These are phyloP conservation scores for Tribolium madens DNA, from an alignment of 1,140 invertebrate species.

Conservation along the genomic window DNA sequence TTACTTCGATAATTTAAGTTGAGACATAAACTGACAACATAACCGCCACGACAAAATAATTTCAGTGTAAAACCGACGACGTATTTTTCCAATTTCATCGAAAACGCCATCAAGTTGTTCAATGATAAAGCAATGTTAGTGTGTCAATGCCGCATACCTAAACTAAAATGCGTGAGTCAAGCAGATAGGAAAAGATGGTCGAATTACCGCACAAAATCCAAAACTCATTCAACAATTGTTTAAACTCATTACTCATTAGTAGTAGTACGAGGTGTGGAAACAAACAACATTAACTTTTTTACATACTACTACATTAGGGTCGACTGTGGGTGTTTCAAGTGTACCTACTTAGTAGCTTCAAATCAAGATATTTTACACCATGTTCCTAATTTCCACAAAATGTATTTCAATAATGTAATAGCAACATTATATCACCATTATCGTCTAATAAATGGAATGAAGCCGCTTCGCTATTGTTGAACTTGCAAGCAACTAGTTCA, in stretches of 20 bases:
- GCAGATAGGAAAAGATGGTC: conserved; percentile 5
- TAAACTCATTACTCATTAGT: too few relatives aligned
- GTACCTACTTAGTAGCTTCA: not conserved
- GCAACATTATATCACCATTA: not conserved
- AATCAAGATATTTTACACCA: not conserved
- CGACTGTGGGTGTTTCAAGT: not conserved
- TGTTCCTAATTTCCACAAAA: not conserved
- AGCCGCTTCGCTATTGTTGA: not conserved
- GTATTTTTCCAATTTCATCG: conserved; percentile 7
- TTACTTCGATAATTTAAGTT: conserved; percentile 5
- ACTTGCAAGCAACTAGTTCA: conserved; percentile 10
- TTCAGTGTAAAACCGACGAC: not conserved
- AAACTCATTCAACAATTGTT: not conserved
- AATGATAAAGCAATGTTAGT: conserved; percentile 51
- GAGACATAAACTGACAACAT: conserved; percentile 16
- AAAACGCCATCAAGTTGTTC: conserved; percentile 24
- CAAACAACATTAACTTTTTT: conserved; percentile 22
- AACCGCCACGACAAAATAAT: not conserved
- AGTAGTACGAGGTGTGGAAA: not conserved
- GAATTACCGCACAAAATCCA: not conserved
- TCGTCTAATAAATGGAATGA: not conserved
- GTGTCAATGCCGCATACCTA: conserved; percentile 52
- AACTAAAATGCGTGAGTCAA: conserved; percentile 13
- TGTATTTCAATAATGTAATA: not conserved
- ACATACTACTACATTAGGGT: conserved; percentile 7